Conservation (phyloP, 2,888 invertebrate species). For the Lottia gigantea region DNA sequence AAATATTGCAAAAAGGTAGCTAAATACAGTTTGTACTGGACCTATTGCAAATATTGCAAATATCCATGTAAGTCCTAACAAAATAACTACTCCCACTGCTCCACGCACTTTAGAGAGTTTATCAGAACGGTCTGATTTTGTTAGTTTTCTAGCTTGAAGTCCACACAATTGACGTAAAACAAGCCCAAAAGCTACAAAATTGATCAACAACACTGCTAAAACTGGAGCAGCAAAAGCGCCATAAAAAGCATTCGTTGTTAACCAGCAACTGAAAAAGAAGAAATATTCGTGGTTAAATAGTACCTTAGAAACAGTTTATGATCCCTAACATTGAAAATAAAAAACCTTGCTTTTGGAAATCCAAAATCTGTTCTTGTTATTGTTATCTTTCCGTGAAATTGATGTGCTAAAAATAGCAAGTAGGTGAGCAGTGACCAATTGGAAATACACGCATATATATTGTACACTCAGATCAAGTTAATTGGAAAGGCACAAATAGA, state of each 20-base stretch:
- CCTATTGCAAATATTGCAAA: slow-evolving; percentile 62
- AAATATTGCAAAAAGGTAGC: slow-evolving; percentile 62
- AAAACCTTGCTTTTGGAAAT: neutral
- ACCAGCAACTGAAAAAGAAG: slow-evolving; percentile 56
- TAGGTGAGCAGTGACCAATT: too few relatives aligned
- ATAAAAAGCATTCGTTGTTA: slow-evolving; percentile 53
- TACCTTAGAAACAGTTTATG: neutral
- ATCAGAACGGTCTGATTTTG: slow-evolving; percentile 45
- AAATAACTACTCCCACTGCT: slow-evolving; percentile 51
- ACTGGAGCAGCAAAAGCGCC: slow-evolving; percentile 65
- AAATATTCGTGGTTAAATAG: neutral
- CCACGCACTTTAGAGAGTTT: slow-evolving; percentile 49
- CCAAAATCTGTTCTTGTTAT: too few relatives aligned
- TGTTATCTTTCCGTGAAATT: too few relatives aligned
- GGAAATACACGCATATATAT: too few relatives aligned
- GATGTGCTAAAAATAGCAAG: too few relatives aligned
- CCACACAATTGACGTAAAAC: slow-evolving; percentile 57
- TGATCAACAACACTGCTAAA: slow-evolving; percentile 66
- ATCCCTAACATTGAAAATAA: slow-evolving; percentile 8
- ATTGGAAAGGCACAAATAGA: too few relatives aligned
- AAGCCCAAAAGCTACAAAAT: slow-evolving; percentile 67
- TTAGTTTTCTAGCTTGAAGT: slow-evolving; percentile 39
- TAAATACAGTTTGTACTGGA: slow-evolving; percentile 48
- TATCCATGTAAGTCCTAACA: slow-evolving; percentile 63
- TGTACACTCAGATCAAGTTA: too few relatives aligned